Percentiles rank a stretch among this genome's conserved stretches.
These are phyloP conservation scores for Danio tinwini DNA, from an alignment of 2,797 vertebrate species.

Conservation along the genomic window DNA sequence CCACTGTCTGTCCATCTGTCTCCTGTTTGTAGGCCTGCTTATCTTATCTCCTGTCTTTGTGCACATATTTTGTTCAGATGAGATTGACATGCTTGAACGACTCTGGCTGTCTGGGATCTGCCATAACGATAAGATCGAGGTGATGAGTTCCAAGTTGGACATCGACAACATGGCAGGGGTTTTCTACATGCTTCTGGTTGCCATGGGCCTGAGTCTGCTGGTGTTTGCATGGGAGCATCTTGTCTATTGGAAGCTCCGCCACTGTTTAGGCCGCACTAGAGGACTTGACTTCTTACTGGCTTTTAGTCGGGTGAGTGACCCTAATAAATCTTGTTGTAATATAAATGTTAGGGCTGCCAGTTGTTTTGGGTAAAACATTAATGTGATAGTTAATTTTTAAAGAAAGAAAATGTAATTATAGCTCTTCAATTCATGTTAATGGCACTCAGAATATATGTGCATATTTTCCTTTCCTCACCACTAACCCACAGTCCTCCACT, in stretches of 20 bases:
- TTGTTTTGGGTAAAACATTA: background rate
- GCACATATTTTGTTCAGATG: conserved; percentile 63
- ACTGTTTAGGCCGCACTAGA: conserved; percentile 84
- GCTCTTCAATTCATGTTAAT: conserved; percentile 1
- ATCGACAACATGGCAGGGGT: conserved; percentile 83
- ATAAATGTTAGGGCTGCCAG: background rate
- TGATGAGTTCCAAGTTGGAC: conserved; percentile 88
- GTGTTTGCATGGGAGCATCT: conserved; percentile 87
- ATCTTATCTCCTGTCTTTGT: conserved; percentile 39
- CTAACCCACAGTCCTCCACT: background rate
- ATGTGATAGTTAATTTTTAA: conserved; percentile 2
- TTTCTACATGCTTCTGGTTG: conserved; percentile 83
- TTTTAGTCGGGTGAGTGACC: conserved; percentile 84
- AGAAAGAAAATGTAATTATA: background rate
- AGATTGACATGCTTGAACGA: conserved; percentile 76
- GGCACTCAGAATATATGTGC: background rate
- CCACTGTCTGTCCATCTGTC: conserved; percentile 3
- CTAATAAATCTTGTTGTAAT: background rate
- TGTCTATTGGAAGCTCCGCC: conserved; percentile 87
- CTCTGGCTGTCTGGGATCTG: conserved; percentile 71
- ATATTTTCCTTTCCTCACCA: background rate
- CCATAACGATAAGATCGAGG: conserved; percentile 79
- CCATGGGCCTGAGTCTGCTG: conserved; percentile 80
- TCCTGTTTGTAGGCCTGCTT: conserved; percentile 7
- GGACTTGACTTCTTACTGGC: conserved; percentile 88